Evolutionary conservation across 2,113 vertebrate species (phyloP).

Genomic region (Sander vitreus): DNA sequence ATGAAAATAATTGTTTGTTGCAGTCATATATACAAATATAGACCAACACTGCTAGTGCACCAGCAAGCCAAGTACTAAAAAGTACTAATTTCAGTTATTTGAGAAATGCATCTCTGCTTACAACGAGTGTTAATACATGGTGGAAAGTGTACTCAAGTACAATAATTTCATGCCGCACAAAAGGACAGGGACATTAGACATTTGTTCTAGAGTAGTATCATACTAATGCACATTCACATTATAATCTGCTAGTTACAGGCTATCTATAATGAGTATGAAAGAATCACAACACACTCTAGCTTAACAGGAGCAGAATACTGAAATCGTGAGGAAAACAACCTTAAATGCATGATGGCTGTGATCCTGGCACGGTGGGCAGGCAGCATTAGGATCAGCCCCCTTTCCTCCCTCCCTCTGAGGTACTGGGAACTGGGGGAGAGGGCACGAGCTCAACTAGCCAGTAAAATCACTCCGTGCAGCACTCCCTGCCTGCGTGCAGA

Average conservation of each 20-base stretch:
- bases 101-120: neutral
- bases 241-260: too few species aligned
- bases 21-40: neutral
- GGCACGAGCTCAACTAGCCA: conserved; percentile 68
- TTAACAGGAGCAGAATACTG: neutral
- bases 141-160: neutral
- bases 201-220: neutral
- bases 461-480: conserved; percentile 63
- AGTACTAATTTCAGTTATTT: neutral
- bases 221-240: neutral
- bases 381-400: conserved; percentile 14
- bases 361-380: conserved; percentile 25
- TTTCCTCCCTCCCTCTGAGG: conserved; percentile 40
- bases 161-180: neutral
- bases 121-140: neutral
- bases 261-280: neutral
- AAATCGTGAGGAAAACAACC: neutral
- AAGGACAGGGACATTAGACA: neutral
- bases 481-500: conserved; percentile 55
- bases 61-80: neutral
- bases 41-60: neutral
- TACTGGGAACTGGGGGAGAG: conserved; percentile 74
- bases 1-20: neutral
- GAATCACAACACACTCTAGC: neutral
- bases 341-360: conserved; percentile 5